A percentile compares a stretch with the other conserved stretches of the same genome.
Evolutionary conservation across 2,888 invertebrate species (phyloP).

Genomic region (Aspidiotus destructor): DNA sequence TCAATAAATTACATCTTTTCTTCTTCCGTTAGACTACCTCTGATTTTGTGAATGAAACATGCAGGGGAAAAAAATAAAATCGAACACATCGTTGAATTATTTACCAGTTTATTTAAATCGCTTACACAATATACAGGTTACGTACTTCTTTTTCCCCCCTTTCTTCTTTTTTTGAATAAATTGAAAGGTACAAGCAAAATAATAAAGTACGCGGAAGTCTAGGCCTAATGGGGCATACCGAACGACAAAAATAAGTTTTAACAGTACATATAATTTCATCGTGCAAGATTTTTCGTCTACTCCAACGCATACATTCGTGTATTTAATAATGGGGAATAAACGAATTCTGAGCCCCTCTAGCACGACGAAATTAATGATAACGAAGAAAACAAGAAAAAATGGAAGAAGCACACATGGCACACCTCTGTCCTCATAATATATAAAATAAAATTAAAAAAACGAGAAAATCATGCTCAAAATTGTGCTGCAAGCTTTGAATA

Average conservation of each 20-base stretch:
- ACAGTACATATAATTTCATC: conserved; percentile 23
- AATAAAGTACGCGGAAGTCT: background rate
- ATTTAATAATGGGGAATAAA: conserved; percentile 16
- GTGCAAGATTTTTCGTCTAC: conserved; percentile 23
- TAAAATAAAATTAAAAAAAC: too few species aligned
- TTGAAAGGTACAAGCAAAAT: conserved; percentile 29
- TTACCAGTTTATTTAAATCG: conserved; percentile 28
- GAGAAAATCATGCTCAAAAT: too few species aligned
- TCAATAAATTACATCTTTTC: background rate
- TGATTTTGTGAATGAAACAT: too few species aligned
- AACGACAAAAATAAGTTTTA: too few species aligned
- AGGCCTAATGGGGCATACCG: conserved; percentile 18
- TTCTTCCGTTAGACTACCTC: background rate
- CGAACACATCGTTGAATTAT: conserved; percentile 1
- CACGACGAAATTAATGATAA: conserved; percentile 19
- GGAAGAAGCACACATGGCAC: too few species aligned
- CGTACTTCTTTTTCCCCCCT: background rate
- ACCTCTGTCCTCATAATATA: too few species aligned
- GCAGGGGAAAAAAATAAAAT: background rate
- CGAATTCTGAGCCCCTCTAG: conserved; percentile 28
- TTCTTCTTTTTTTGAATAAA: conserved; percentile 21
- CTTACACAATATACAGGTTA: conserved; percentile 33
- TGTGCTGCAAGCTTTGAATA: too few species aligned
- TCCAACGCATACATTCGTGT: background rate
- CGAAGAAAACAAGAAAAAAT: too few species aligned